Percentiles rank a stretch among this genome's conserved stretches.
Conservation (phyloP, 2,797 vertebrate species). For the Paratrypauchen microcephalus region DNA sequence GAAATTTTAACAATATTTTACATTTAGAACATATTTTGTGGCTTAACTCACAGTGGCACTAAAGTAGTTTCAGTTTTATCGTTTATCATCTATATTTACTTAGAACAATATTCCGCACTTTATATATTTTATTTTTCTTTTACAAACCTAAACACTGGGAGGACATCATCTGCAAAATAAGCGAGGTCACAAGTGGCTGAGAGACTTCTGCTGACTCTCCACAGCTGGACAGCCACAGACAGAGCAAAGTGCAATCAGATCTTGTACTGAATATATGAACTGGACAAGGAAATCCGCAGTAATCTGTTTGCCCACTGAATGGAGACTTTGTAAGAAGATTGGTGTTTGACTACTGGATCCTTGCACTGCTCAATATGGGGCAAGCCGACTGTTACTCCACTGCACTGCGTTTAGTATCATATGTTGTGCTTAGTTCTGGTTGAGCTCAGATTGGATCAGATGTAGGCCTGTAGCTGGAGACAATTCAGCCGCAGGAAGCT, state of each 20-base stretch:
- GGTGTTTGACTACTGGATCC: conserved; percentile 39
- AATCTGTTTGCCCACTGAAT: conserved; percentile 19
- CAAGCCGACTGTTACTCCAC: conserved; percentile 18
- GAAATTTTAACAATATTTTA: no score
- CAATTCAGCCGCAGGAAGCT: conserved; percentile 34
- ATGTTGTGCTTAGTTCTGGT: conserved; percentile 45
- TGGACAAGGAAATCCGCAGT: conserved; percentile 21
- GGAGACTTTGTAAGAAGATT: conserved; percentile 62
- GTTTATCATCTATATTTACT: no score
- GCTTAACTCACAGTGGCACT: no score
- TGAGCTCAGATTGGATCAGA: conserved; percentile 37
- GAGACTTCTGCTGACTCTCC: conserved; percentile 18
- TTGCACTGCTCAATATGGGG: conserved; percentile 37
- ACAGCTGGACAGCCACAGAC: conserved; percentile 23
- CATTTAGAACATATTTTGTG: no score
- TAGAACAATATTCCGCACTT: no score
- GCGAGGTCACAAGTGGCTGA: conserved; percentile 31
- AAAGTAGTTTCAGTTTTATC: no score
- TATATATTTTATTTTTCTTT: no score
- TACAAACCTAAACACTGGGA: conserved; percentile 10
- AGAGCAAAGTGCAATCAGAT: conserved; percentile 5
- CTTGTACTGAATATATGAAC: conserved; percentile 30
- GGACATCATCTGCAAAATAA: conserved; percentile 29
- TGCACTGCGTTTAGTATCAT: conserved; percentile 42
- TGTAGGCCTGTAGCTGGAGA: conserved; percentile 34